Conservation (phyloP, 2,888 invertebrate genomes). For the Andrena camellia region DNA sequence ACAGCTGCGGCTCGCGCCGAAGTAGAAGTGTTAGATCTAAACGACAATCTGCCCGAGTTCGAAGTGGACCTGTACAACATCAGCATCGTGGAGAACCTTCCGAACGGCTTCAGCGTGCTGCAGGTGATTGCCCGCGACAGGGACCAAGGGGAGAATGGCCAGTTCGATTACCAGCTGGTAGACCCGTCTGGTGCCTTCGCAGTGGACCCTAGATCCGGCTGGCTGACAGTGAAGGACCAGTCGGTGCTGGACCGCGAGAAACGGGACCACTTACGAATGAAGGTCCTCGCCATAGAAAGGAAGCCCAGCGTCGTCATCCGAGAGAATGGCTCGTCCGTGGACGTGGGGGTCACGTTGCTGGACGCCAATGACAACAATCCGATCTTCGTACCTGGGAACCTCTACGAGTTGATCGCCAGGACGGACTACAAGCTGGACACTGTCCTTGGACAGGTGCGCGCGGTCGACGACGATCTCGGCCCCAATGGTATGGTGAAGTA, state of each 20-base stretch:
- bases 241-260: conserved; percentile 92
- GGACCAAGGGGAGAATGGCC: conserved; percentile 94
- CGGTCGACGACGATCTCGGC: conserved; percentile 93
- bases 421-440: conserved; percentile 90
- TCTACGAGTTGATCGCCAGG: conserved; percentile 91
- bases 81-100: conserved; percentile 96
- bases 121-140: conserved; percentile 91
- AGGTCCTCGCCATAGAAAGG: conserved; percentile 93
- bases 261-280: conserved; percentile 90
- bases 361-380: conserved; percentile 98
- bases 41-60: conserved; percentile 95
- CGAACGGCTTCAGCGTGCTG: conserved; percentile 91
- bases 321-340: conserved; percentile 86
- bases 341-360: conserved; percentile 92
- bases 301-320: conserved; percentile 87
- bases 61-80: conserved; percentile 96
- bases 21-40: conserved; percentile 91
- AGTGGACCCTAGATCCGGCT: conserved; percentile 92
- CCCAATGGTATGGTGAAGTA: conserved; percentile 92
- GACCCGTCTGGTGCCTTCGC: conserved; percentile 92
- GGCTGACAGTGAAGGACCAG: conserved; percentile 93
- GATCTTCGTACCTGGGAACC: conserved; percentile 92
- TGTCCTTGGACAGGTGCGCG: conserved; percentile 92
- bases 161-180: conserved; percentile 92
- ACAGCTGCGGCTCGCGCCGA: conserved; percentile 91